Evolutionary conservation across 2,797 vertebrate species (phyloP).

Genomic region (Microctenopoma steveboyesi): DNA sequence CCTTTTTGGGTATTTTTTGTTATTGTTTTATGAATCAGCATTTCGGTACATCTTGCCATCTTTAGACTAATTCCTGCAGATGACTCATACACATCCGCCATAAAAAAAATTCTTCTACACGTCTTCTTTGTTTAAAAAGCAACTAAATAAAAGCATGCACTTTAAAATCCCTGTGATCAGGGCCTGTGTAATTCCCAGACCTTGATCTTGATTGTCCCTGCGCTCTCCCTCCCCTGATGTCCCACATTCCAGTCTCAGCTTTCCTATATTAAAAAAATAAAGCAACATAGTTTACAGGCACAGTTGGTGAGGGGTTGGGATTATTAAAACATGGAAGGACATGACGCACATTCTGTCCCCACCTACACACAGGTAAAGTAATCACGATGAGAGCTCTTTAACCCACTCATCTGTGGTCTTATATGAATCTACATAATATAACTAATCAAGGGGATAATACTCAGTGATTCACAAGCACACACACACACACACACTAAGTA

Average conservation of each 20-base stretch:
- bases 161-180: background rate
- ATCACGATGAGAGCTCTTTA: conserved; percentile 72
- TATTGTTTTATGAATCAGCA: background rate
- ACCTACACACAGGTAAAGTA: conserved; percentile 63
- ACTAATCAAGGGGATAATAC: conserved; percentile 75
- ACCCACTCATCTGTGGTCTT: conserved; percentile 70
- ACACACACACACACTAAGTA: conserved; percentile 6
- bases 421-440: conserved; percentile 67
- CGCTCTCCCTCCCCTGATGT: conserved; percentile 6
- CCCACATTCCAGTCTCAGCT: conserved; percentile 11
- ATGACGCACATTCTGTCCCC: conserved; percentile 22
- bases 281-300: conserved; percentile 25
- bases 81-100: conserved; percentile 22
- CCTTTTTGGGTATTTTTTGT: conserved; percentile 2
- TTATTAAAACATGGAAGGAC: conserved; percentile 49
- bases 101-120: background rate
- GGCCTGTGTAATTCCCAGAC: too few relatives aligned
- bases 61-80: conserved; percentile 11
- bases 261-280: conserved; percentile 8
- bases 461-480: conserved; percentile 38
- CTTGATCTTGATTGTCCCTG: conserved; percentile 1
- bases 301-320: conserved; percentile 11
- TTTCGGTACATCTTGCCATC: background rate
- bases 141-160: background rate
- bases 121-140: background rate